phyloP scores from a whole-genome alignment of 2,888 invertebrate genomes.

The Drepana falcataria region DNA sequence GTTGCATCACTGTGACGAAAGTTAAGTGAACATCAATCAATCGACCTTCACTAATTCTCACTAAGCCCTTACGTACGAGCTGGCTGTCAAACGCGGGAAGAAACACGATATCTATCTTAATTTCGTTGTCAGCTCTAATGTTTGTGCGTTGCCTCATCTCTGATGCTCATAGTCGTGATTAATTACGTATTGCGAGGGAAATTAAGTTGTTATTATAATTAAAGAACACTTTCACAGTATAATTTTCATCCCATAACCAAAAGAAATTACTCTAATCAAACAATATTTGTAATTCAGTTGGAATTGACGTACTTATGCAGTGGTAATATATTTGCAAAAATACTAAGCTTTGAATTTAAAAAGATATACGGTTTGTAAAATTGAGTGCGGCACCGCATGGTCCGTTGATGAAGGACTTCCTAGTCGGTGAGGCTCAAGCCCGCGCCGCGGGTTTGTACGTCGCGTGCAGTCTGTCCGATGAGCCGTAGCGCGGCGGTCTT shows the following conservation, averaged over 20 bases:
- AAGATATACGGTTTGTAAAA: background rate
- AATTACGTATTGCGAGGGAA: background rate
- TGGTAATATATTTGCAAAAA: no score
- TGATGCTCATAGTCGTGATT: background rate
- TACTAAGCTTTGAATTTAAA: background rate
- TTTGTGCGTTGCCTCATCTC: background rate
- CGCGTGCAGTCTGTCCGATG: slow-evolving; percentile 70
- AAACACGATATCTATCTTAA: background rate
- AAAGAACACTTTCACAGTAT: no score
- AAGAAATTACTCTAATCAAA: no score
- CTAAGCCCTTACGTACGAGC: no score
- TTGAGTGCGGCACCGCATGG: background rate
- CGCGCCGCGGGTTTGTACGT: slow-evolving; percentile 32
- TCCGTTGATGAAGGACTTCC: slow-evolving; percentile 49
- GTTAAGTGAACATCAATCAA: slow-evolving; percentile 7
- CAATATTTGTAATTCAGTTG: no score
- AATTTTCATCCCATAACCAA: no score
- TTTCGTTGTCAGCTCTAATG: background rate
- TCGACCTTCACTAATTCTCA: background rate
- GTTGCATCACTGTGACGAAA: slow-evolving; percentile 24
- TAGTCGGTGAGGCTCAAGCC: slow-evolving; percentile 42
- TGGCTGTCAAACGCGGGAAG: no score
- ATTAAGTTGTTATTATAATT: background rate
- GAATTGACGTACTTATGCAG: no score
- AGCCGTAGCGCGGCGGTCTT: slow-evolving; percentile 76